phyloP scores from a whole-genome alignment of 30 jellyfish, hydroid and myxozoan genomes.

The Calvadosia cruxmelitensis region DNA sequence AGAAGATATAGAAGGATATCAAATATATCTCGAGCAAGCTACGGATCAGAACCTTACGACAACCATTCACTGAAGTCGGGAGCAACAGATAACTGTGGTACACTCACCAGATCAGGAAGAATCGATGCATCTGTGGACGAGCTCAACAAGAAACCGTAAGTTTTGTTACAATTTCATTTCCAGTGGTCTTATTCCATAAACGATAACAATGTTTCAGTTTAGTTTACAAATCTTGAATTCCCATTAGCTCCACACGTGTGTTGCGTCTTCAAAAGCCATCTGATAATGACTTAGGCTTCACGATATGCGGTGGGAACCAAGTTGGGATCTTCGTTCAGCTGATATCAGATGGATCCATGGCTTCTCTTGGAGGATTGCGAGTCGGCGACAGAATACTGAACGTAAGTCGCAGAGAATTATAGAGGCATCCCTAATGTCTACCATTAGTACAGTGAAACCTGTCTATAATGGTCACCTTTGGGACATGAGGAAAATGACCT shows the following conservation, averaged over 20 bases:
- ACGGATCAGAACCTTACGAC: neutral
- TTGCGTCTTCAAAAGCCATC: slow-evolving; percentile 40
- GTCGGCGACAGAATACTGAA: slow-evolving; percentile 63
- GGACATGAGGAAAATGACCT: too few species aligned
- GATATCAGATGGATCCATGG: slow-evolving; percentile 50
- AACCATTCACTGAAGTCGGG: neutral
- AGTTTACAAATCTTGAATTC: too few species aligned
- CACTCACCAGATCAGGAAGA: neutral
- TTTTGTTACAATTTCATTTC: too few species aligned
- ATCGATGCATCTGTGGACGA: neutral
- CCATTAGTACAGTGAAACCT: too few species aligned
- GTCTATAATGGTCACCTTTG: too few species aligned
- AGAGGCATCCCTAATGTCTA: too few species aligned
- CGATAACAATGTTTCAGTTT: too few species aligned
- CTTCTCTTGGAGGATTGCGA: slow-evolving; percentile 52
- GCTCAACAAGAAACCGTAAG: neutral
- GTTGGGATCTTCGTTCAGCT: slow-evolving; percentile 55
- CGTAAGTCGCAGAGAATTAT: slow-evolving; percentile 25
- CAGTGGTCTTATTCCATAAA: too few species aligned
- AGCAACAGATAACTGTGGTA: neutral
- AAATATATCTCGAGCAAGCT: neutral
- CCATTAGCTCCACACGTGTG: slow-evolving; percentile 44
- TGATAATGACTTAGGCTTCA: slow-evolving; percentile 37
- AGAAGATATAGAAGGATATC: neutral
- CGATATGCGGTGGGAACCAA: slow-evolving; percentile 59